Evolutionary conservation across 2,113 vertebrate species (phyloP).

Genomic region (Psittacara wagleri): DNA sequence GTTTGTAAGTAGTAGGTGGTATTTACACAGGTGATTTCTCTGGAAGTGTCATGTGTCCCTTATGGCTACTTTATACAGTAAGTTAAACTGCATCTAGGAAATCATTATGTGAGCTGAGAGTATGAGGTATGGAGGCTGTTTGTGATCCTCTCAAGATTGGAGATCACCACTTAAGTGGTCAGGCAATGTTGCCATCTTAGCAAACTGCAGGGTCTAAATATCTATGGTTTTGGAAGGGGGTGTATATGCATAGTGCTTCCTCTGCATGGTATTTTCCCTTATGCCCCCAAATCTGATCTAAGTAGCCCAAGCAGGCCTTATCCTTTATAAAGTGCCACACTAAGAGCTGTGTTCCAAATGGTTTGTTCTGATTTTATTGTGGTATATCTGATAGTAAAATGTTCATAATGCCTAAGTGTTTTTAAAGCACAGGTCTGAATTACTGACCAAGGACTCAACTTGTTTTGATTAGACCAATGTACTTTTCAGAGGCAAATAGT

Average conservation of each 20-base stretch:
- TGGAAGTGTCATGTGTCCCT: background rate
- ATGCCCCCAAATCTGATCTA: background rate
- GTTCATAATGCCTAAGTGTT: background rate
- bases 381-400: background rate
- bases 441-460: background rate
- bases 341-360: background rate
- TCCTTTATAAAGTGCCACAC: background rate
- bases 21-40: background rate
- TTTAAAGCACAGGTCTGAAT: background rate
- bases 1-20: background rate
- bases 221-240: background rate
- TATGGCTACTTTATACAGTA: background rate
- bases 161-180: background rate
- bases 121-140: background rate
- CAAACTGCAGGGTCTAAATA: background rate
- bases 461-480: background rate
- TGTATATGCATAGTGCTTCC: background rate
- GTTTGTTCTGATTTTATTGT: background rate
- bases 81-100: background rate
- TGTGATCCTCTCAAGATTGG: background rate
- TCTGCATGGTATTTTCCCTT: background rate
- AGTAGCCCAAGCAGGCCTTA: background rate
- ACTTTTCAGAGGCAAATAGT: background rate
- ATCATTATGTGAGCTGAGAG: background rate
- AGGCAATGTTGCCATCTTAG: fast-evolving